phyloP scores from a whole-genome alignment of 2,797 vertebrate genomes.

The Alcedo quadribrachys region DNA sequence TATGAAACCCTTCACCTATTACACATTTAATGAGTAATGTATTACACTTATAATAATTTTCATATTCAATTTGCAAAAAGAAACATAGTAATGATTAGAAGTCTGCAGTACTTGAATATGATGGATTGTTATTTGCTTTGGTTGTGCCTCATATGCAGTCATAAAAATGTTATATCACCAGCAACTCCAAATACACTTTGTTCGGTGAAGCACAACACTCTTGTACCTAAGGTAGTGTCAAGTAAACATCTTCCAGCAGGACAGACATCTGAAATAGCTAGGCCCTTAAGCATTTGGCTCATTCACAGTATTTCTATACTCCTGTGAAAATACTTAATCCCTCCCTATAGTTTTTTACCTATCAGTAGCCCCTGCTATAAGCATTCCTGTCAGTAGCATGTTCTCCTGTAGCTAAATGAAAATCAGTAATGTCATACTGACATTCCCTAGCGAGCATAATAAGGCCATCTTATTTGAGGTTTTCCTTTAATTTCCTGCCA shows the following conservation, averaged over 20 bases:
- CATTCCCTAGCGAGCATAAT: not conserved
- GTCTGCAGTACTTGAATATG: not conserved
- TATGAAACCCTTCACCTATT: not conserved
- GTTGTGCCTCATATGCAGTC: not conserved
- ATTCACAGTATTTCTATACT: not conserved
- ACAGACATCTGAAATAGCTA: not conserved
- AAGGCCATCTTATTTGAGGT: not conserved
- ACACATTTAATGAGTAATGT: not conserved
- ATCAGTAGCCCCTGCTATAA: not conserved
- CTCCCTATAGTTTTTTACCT: not conserved
- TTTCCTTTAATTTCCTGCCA: not conserved
- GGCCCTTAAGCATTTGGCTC: not conserved
- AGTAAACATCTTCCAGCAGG: not conserved
- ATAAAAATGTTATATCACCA: fast-evolving
- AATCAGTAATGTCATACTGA: not conserved
- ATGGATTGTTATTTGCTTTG: not conserved
- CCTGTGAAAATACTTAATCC: constrained; percentile 7
- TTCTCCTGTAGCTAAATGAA: not conserved
- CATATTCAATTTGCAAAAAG: not conserved
- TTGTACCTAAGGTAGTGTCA: not conserved
- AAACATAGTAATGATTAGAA: not conserved
- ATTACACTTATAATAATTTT: not conserved
- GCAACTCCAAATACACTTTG: not conserved
- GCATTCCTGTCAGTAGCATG: not conserved
- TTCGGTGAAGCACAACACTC: not conserved